Conservation (phyloP, 2,113 vertebrate genomes). For the Paratilapia polleni region DNA sequence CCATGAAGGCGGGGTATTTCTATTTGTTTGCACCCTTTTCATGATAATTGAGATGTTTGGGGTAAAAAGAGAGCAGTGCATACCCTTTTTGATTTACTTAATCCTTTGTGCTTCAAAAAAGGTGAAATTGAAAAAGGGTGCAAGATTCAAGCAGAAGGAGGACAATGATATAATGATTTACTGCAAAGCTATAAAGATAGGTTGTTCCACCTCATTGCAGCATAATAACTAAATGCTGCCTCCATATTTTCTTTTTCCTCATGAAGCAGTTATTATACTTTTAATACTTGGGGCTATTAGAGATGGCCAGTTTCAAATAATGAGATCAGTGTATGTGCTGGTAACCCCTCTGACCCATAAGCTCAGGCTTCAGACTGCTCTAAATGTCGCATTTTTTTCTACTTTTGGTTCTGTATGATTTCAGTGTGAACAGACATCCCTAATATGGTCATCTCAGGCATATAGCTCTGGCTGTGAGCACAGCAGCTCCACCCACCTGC, state of each 20-base stretch:
- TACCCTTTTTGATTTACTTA: not conserved
- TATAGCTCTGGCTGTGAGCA: not conserved
- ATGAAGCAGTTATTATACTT: not conserved
- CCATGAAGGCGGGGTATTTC: not conserved
- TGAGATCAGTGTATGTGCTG: no score
- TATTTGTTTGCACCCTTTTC: not conserved
- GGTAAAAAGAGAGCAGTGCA: not conserved
- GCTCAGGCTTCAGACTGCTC: no score
- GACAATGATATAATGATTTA: constrained; percentile 1
- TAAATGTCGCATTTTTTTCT: no score
- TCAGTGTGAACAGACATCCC: no score
- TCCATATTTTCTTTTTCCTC: not conserved
- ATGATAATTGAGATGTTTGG: not conserved
- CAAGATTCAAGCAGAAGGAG: not conserved
- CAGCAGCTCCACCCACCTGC: not conserved
- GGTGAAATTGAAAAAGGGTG: not conserved
- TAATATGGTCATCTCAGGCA: no score
- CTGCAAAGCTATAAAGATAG: not conserved
- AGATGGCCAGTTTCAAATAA: no score
- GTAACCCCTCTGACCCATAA: no score
- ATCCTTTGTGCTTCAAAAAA: not conserved
- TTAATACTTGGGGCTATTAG: no score
- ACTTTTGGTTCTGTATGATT: no score
- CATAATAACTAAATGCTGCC: not conserved
- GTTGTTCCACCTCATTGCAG: not conserved